phyloP scores from a whole-genome alignment of 2,888 invertebrate species.

The Bellardia pandia region DNA sequence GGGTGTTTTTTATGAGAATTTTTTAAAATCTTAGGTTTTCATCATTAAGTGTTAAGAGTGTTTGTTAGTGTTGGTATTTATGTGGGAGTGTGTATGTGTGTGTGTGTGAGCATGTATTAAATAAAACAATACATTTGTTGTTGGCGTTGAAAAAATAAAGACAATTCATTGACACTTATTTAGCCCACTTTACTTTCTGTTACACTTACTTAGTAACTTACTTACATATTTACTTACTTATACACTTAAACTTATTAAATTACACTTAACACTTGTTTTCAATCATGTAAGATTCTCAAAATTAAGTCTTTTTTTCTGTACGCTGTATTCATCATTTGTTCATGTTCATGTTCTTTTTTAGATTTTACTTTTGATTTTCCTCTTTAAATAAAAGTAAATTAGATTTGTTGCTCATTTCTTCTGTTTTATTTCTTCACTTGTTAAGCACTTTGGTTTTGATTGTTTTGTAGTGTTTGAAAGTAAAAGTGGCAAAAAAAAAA shows the following conservation, averaged over 20 bases:
- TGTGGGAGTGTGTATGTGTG: not conserved
- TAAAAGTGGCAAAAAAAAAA: slow-evolving; percentile 53
- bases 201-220: not conserved
- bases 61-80: not conserved
- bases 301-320: slow-evolving; percentile 31
- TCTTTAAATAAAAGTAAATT: slow-evolving; percentile 40
- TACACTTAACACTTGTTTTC: slow-evolving; percentile 70
- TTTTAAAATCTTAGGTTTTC: slow-evolving; percentile 21
- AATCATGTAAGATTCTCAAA: slow-evolving; percentile 56
- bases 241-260: slow-evolving; percentile 71
- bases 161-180: slow-evolving; percentile 65
- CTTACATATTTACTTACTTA: slow-evolving; percentile 46
- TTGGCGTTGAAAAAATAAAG: slow-evolving; percentile 20
- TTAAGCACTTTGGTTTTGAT: slow-evolving; percentile 41
- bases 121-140: not conserved
- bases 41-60: slow-evolving; percentile 13
- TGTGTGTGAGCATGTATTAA: slow-evolving; percentile 3
- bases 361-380: slow-evolving; percentile 27
- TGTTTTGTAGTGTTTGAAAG: slow-evolving; percentile 46
- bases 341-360: not conserved
- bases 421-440: not conserved
- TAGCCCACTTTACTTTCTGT: not conserved
- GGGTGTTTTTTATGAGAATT: not conserved
- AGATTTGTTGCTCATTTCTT: slow-evolving; percentile 44
- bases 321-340: not conserved